Evolutionary conservation across 2,797 vertebrate species (phyloP).

Genomic region (Etheostoma nigrum): DNA sequence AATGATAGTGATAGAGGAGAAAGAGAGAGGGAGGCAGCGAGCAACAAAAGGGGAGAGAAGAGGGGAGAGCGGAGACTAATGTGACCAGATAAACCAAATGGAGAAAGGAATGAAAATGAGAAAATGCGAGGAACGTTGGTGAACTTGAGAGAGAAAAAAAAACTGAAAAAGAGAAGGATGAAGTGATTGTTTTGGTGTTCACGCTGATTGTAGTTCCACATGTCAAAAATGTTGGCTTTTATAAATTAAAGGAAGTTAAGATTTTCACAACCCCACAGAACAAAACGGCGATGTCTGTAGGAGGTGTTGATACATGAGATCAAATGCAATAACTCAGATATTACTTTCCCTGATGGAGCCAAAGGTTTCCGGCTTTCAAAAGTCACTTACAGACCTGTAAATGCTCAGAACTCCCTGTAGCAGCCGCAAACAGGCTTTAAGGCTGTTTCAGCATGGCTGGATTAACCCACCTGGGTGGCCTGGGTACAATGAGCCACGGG

Average conservation of each 20-base stretch:
- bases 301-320: background rate
- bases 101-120: conserved; percentile 19
- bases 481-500: background rate
- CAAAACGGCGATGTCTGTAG: background rate
- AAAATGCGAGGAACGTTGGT: background rate
- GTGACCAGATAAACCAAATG: conserved; percentile 24
- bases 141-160: background rate
- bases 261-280: background rate
- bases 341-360: conserved; percentile 1
- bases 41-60: background rate
- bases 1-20: conserved; percentile 17
- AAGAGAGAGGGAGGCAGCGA: background rate
- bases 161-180: background rate
- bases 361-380: background rate
- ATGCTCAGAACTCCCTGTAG: background rate
- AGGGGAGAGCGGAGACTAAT: conserved; percentile 5
- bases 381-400: background rate
- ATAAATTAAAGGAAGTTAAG: conserved; percentile 1
- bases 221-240: background rate
- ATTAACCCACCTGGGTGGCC: background rate
- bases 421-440: conserved; percentile 2
- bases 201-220: background rate
- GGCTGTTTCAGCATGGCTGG: background rate
- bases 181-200: conserved; percentile 5
- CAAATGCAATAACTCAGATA: background rate